Evolutionary conservation across 2,797 vertebrate species (phyloP).

Genomic region (Mionectes olivaceus): DNA sequence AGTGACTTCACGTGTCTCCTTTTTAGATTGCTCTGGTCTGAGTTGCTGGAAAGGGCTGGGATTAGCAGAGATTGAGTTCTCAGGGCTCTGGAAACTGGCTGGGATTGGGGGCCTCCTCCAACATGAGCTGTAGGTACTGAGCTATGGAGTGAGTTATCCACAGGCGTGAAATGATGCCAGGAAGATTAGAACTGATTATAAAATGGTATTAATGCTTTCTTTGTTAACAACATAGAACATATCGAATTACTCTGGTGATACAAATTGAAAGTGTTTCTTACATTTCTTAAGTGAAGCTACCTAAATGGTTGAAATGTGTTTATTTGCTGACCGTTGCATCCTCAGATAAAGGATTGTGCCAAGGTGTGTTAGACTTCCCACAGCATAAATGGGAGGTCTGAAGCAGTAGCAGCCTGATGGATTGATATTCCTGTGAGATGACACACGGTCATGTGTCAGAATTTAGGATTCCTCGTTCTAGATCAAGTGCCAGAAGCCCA

Average conservation of each 20-base stretch:
- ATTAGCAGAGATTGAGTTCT: conserved; percentile 42
- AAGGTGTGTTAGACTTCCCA: not conserved
- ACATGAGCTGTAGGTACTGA: not conserved
- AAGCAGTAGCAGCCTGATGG: not conserved
- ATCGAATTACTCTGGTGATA: not conserved
- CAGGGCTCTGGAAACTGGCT: not conserved
- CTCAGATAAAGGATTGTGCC: not conserved
- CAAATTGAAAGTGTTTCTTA: not conserved
- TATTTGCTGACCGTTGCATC: not conserved
- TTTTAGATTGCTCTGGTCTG: not conserved
- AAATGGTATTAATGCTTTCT: not conserved
- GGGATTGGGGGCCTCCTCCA: not conserved
- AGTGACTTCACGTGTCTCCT: conserved; percentile 26
- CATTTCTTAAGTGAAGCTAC: not conserved
- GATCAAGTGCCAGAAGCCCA: not conserved
- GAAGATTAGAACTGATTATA: conserved; percentile 15
- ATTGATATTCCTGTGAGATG: not conserved
- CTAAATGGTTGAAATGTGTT: not conserved
- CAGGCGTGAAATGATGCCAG: not conserved
- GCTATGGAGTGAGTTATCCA: not conserved
- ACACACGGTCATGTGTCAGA: fast-evolving
- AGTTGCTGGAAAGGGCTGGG: conserved; percentile 2
- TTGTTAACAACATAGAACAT: not conserved
- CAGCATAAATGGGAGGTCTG: not conserved
- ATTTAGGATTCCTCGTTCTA: not conserved